Conservation (phyloP, 1,140 invertebrate species). For the Myzus persicae region DNA sequence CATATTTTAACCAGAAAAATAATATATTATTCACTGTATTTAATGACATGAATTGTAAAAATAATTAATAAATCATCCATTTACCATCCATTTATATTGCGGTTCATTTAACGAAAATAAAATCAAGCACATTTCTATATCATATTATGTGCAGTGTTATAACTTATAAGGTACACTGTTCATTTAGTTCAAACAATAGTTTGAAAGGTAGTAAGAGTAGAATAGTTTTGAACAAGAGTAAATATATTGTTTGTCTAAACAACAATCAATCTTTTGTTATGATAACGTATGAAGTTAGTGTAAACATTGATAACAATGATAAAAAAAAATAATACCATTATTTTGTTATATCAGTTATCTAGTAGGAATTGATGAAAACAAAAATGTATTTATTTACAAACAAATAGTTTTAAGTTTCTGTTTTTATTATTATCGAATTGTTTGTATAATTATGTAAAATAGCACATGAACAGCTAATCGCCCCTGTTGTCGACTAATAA, state of each 20-base stretch:
- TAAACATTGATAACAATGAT: not conserved
- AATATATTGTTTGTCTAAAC: not conserved
- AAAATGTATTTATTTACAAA: not conserved
- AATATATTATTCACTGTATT: not conserved
- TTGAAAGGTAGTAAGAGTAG: not conserved
- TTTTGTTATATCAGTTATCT: not conserved
- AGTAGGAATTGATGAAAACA: not conserved
- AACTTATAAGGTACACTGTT: no score
- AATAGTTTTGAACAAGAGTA: not conserved
- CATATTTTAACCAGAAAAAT: not conserved
- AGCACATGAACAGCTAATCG: not conserved
- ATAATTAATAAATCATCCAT: not conserved
- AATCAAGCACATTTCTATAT: not conserved
- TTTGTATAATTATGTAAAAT: not conserved
- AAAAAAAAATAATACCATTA: slow-evolving; percentile 6
- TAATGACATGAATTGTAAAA: not conserved
- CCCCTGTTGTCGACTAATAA: not conserved
- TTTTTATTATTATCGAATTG: not conserved
- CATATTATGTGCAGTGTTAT: no score
- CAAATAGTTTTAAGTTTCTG: not conserved
- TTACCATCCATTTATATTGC: not conserved
- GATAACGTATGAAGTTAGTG: not conserved
- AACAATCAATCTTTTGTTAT: not conserved
- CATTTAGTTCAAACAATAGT: not conserved
- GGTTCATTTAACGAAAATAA: not conserved